Conservation (phyloP, 2,888 invertebrate species). For the Trichacis sp. region DNA sequence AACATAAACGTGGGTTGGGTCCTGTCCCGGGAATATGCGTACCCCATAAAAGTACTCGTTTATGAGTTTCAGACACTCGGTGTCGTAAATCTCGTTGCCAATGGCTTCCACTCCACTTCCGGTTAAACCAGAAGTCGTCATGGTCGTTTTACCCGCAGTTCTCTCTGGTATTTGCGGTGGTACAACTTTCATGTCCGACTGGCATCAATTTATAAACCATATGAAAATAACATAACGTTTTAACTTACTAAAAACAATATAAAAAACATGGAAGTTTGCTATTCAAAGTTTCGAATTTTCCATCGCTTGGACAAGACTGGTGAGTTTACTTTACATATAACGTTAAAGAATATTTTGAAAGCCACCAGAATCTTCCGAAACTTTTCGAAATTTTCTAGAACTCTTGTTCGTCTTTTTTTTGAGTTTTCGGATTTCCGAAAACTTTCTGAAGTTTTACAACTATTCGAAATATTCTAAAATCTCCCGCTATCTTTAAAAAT, state of each 20-base stretch:
- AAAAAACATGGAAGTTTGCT: too few relatives aligned
- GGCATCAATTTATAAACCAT: slow-evolving; percentile 28
- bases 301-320: too few relatives aligned
- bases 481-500: too few relatives aligned
- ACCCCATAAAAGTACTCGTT: slow-evolving; percentile 97
- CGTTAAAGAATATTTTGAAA: too few relatives aligned
- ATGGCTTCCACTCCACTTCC: slow-evolving; percentile 83
- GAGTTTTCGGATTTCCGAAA: too few relatives aligned
- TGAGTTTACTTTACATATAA: too few relatives aligned
- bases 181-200: slow-evolving; percentile 75
- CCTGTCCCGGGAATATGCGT: slow-evolving; percentile 93
- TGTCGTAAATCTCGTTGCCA: slow-evolving; percentile 88
- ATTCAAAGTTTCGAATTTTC: too few relatives aligned
- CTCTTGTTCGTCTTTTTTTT: too few relatives aligned
- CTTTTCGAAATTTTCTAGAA: too few relatives aligned
- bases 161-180: slow-evolving; percentile 77
- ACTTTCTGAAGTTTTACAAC: too few relatives aligned
- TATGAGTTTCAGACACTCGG: slow-evolving; percentile 88
- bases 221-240: slow-evolving; percentile 50
- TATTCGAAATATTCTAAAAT: too few relatives aligned
- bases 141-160: slow-evolving; percentile 74
- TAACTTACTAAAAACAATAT: neutral
- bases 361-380: too few relatives aligned
- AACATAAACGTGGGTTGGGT: slow-evolving; percentile 93
- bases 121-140: slow-evolving; percentile 77